These are phyloP conservation scores for Apis mellifera DNA, from an alignment of 1,140 invertebrate genomes.

Conservation along the genomic window Amel_HAv3.1 CM009944.2:8063001-8063500, in stretches of 20 bases:
- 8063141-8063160: not conserved
- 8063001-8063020: slow-evolving; percentile 42
- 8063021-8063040: not conserved
- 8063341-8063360: slow-evolving; percentile 40
- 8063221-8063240: not conserved
- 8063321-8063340: slow-evolving; percentile 64
- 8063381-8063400: too few relatives aligned
- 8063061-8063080: not conserved
- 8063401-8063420: too few relatives aligned
- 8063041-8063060: not conserved
- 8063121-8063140: too few relatives aligned
- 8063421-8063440: not conserved
- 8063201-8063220: not conserved
- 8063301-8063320: slow-evolving; percentile 16
- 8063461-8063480: slow-evolving; percentile 69
- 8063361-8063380: slow-evolving; percentile 49
- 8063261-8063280: not conserved
- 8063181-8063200: not conserved
- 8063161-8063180: not conserved
- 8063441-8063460: slow-evolving; percentile 54
- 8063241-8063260: not conserved
- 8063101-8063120: too few relatives aligned
- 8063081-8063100: not conserved
- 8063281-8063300: not conserved
- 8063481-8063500: slow-evolving; percentile 74